These are phyloP conservation scores for Cassiopea xamachana DNA, from an alignment of 30 jellyfish, hydroid and myxozoan species.

Conservation along the genomic window DNA sequence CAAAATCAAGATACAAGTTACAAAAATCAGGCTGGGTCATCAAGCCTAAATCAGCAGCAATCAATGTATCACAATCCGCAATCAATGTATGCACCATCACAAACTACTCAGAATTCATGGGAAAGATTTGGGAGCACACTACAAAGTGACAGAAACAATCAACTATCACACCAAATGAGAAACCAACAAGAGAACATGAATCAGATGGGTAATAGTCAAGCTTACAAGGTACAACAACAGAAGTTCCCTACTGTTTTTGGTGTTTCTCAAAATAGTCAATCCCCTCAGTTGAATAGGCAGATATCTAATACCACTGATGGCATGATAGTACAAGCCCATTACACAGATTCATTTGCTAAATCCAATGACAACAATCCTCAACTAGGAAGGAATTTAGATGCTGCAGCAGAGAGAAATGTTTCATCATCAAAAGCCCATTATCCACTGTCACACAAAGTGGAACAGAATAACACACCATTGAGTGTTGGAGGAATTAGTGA, in stretches of 20 bases:
- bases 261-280: too few relatives aligned
- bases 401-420: background rate
- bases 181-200: too few relatives aligned
- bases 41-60: background rate
- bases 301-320: background rate
- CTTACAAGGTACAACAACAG: too few relatives aligned
- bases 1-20: background rate
- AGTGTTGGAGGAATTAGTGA: background rate
- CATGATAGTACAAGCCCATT: background rate
- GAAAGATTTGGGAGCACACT: background rate
- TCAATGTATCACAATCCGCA: background rate
- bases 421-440: background rate
- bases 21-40: background rate
- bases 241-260: too few relatives aligned
- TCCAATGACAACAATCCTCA: background rate
- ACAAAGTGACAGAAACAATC: background rate
- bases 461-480: background rate
- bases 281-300: background rate
- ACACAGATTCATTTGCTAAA: background rate
- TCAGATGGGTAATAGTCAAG: too few relatives aligned
- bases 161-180: background rate
- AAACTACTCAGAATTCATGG: background rate
- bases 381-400: background rate
- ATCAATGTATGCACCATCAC: background rate
- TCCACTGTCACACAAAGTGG: background rate